Base-by-base conservation (phyloP, 2,888 invertebrate genomes). In the Eilema depressum region DNA sequence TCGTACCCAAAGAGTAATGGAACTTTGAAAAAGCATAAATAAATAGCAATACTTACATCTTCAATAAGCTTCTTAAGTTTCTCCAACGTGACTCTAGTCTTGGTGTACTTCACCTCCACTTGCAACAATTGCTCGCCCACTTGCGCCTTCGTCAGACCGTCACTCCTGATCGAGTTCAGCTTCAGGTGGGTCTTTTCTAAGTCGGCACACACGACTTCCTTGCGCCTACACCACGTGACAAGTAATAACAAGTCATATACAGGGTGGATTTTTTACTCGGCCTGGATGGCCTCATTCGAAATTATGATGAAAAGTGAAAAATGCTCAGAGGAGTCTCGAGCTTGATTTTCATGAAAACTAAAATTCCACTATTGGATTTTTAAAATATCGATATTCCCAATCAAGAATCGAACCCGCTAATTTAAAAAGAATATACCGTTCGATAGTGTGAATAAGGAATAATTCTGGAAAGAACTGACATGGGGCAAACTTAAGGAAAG, bases 111-210 rank as follows among this genome's bases (percentile, higher is more conserved):
- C 69, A 84, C 82, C 79, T 90, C 87, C 12, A 91, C 92, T 14
- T 77, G 78, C 20, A 91, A 82, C 66, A 94, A 81, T 2, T 75
- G 75, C 83, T 90, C 91, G 0, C 84, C 87, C 41, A 94, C 92
- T 79, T 94, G 86, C 63, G 87, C 90, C 81, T 89, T 91, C 65
- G 86, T 83, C 28, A 93, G 87, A 0, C 92, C 93, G 84, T 88
- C 93, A 85, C 83, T 90, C 69, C 90, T 89, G 80, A 88, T 92
- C 71, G 87, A 91, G 83, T 88, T 95, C 88, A 88, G 90, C 91
- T 90, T 93, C 83, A 84, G 78, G 78, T 89, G 94, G 57, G 84
- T 88, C 79, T 92, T 92, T 82, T 95, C 91, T 62, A 96, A 81
- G 80, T 95, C 92, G 64, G 86, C 88, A 37, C 93, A 88, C 73